Evolutionary conservation across 2,113 vertebrate species (phyloP), one percentile per base, ranked within the genome.

Genomic region (Scolopax mira): DNA sequence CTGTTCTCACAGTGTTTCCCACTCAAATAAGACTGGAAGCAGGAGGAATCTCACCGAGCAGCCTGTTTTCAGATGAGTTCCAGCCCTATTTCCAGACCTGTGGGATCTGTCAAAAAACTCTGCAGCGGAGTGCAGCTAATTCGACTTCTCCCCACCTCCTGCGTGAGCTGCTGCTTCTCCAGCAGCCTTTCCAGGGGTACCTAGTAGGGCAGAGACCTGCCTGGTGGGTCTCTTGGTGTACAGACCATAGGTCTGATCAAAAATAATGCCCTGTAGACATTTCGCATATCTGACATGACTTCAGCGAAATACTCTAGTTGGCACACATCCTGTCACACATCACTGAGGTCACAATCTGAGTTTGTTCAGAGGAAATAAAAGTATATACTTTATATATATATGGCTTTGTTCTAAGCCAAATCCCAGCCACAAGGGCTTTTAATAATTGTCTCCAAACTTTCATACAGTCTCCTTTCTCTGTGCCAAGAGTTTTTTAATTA

Each of bases 241-340:
- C 0, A 0, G 51, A 17, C 51, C 24, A 3, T 1, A 10, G 12
- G 3, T 46, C 39, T 42, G 49, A 41, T 62, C 81, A 24, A 0
- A 0, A 74, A 67, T 39, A 58, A 44, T 5, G 27, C 5, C 55
- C 42, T n/a, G 61, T 18, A 71, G 85, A 19, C 30, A 33, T 48
- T 44, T 27, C 44, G 28, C 31, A 48, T 48, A 51, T 46, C 67
- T 82, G 66, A 73, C 33, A 24, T 17, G 35, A 42, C 30, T 51
- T 42, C 73, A 72, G 51, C 35, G 67, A 44, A 69, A 42, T 37
- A 30, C 54, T 21, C 18, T 84, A 49, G 52, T 81, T 86, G 57
- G 78, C 1, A 0, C 41, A 33, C 30, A 48, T 37, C 37, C n/a
- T 69, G 58, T 54, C 58, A 78, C 25, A 75, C 35, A 33, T 44